A percentile compares a stretch with the other conserved stretches of the same genome.
These are phyloP conservation scores for Cryptoblepharus egeriae DNA, from an alignment of 2,797 vertebrate genomes.

Conservation along the genomic window DNA sequence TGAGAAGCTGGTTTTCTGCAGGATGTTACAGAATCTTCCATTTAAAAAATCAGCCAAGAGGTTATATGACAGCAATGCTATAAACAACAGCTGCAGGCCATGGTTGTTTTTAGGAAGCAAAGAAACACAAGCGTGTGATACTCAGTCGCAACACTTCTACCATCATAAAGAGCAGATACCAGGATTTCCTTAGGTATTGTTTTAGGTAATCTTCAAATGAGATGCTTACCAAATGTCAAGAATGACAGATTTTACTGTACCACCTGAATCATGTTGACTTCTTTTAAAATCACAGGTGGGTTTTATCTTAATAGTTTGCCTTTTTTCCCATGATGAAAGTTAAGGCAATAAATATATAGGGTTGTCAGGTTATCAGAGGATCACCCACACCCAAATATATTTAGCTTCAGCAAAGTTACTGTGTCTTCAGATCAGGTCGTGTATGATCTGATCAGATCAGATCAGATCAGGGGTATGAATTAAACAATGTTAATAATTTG, in stretches of 20 bases:
- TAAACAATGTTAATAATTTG: too few relatives aligned
- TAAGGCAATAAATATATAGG: too few relatives aligned
- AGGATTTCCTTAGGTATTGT: neutral
- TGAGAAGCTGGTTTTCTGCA: neutral
- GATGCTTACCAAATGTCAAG: conserved; percentile 25
- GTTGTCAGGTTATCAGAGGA: too few relatives aligned
- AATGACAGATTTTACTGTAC: neutral
- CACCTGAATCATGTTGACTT: conserved; percentile 1
- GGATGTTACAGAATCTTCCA: conserved; percentile 4
- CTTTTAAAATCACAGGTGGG: neutral
- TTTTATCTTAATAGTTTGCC: too few relatives aligned
- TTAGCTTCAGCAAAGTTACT: too few relatives aligned
- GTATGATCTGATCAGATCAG: too few relatives aligned
- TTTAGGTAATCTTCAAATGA: neutral
- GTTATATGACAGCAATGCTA: neutral
- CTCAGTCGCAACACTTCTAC: neutral
- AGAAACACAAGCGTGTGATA: neutral
- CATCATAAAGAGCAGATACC: neutral
- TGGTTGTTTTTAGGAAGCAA: neutral
- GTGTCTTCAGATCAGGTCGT: too few relatives aligned
- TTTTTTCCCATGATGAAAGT: too few relatives aligned
- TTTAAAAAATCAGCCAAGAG: neutral
- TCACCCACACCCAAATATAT: too few relatives aligned
- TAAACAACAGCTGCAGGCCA: conserved; percentile 18
- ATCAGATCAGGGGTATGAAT: too few relatives aligned